Conservation (phyloP, 2,888 invertebrate species). For the Brenthis ino region DNA sequence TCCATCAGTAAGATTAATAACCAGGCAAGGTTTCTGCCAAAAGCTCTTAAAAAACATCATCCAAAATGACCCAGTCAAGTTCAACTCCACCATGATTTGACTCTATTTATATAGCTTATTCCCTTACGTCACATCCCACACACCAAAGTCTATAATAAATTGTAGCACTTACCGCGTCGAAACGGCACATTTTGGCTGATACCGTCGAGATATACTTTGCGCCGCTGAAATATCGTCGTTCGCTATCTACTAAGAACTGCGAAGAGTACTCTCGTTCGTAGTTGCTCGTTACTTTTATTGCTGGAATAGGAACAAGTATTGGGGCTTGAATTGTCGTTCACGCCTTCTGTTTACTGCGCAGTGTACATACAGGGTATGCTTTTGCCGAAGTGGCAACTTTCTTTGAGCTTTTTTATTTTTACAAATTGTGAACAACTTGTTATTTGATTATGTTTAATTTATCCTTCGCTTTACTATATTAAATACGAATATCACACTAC, state of each 20-base stretch:
- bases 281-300: constrained; percentile 25
- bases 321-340: constrained; percentile 3
- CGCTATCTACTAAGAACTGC: constrained; percentile 54
- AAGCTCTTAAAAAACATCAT: no score
- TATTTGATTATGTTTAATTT: no score
- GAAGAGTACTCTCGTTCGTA: constrained; percentile 21
- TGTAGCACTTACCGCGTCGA: constrained; percentile 70
- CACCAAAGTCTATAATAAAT: constrained; percentile 68
- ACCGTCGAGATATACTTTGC: constrained; percentile 67
- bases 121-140: constrained; percentile 44
- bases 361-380: neutral
- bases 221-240: constrained; percentile 65
- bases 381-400: neutral
- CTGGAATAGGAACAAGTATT: neutral
- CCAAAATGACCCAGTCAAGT: no score
- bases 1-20: no score
- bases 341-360: constrained; percentile 3
- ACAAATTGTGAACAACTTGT: no score
- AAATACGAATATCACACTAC: no score
- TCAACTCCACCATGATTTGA: neutral
- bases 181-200: constrained; percentile 78
- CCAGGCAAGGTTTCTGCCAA: no score
- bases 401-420: no score
- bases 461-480: no score
- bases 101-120: constrained; percentile 11